A percentile compares a stretch with the other conserved stretches of the same genome.
Evolutionary conservation across 2,888 invertebrate species (phyloP).

Genomic region (Deladenus siricidicola): DNA sequence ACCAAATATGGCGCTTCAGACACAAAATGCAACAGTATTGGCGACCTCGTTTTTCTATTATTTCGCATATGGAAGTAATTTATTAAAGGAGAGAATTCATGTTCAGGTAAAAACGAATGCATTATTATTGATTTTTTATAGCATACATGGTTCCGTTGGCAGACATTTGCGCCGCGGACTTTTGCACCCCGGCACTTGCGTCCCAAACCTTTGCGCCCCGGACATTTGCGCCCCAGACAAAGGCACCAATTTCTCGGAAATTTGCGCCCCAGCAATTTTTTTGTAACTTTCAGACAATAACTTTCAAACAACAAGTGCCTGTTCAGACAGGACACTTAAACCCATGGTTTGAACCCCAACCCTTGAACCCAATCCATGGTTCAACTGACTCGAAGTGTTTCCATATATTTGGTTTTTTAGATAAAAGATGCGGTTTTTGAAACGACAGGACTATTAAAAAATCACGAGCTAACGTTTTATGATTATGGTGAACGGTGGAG

Average conservation of each 20-base stretch:
- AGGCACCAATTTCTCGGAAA: not conserved
- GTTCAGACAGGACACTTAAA: too few relatives aligned
- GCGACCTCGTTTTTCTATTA: conserved; percentile 38
- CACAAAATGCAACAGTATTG: not conserved
- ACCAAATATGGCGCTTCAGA: too few relatives aligned
- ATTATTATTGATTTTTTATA: too few relatives aligned
- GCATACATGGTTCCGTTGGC: too few relatives aligned
- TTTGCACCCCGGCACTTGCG: too few relatives aligned
- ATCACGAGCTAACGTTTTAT: conserved; percentile 37
- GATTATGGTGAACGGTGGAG: conserved; percentile 40
- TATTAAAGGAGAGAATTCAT: conserved; percentile 42
- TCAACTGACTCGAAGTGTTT: not conserved
- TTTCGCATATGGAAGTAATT: conserved; percentile 47
- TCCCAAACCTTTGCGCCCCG: too few relatives aligned
- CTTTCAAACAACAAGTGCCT: too few relatives aligned
- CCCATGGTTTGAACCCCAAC: too few relatives aligned
- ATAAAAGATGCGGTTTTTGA: conserved; percentile 43
- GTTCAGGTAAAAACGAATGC: conserved; percentile 36
- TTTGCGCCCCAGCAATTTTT: not conserved
- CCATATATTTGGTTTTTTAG: conserved; percentile 16
- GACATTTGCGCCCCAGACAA: too few relatives aligned
- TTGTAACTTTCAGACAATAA: not conserved
- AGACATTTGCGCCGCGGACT: too few relatives aligned
- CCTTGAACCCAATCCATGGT: too few relatives aligned
- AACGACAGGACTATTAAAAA: conserved; percentile 32